Evolutionary conservation across 2,888 invertebrate species (phyloP).

Genomic region (Halictus ligatus): DNA sequence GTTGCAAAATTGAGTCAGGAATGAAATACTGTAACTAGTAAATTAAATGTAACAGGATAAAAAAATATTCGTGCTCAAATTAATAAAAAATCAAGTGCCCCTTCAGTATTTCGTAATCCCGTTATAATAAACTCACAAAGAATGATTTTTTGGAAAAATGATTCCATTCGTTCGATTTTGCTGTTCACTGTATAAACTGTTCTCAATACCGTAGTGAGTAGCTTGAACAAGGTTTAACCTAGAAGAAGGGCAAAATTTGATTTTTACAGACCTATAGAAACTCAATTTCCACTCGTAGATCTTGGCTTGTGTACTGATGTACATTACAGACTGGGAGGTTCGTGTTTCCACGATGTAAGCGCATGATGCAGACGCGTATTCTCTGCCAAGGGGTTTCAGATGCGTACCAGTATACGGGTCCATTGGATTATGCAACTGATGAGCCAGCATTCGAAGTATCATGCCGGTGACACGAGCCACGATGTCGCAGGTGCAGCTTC

Average conservation of each 20-base stretch:
- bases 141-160: too few species aligned
- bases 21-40: too few species aligned
- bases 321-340: conserved; percentile 6
- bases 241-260: not conserved
- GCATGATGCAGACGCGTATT: conserved; percentile 29
- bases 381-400: conserved; percentile 22
- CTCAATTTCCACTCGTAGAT: not conserved
- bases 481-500: not conserved
- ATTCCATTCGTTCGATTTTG: too few species aligned
- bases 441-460: conserved; percentile 67
- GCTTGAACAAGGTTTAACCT: too few species aligned
- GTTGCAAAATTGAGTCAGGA: too few species aligned
- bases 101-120: too few species aligned
- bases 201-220: too few species aligned
- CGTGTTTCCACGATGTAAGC: conserved; percentile 48
- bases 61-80: too few species aligned
- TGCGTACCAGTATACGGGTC: conserved; percentile 38
- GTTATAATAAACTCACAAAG: too few species aligned
- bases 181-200: too few species aligned
- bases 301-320: not conserved
- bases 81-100: too few species aligned
- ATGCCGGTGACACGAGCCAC: conserved; percentile 23
- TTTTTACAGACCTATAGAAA: not conserved
- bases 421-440: conserved; percentile 71
- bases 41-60: too few species aligned